Conservation (phyloP, 2,888 invertebrate species). For the Anorthoa munda region DNA sequence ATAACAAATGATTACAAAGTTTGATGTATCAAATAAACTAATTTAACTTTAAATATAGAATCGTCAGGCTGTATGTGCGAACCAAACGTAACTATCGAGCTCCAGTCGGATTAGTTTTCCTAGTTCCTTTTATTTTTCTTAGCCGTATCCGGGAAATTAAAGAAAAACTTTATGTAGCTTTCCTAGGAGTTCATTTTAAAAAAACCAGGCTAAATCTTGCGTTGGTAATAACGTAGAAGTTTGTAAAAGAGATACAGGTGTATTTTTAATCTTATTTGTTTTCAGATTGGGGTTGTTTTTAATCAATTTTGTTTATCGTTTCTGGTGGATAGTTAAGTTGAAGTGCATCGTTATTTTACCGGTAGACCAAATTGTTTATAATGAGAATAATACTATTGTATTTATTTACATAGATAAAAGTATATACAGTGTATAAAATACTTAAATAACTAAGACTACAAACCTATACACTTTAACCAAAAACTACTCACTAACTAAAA, state of each 20-base stretch:
- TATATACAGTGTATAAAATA: too few relatives aligned
- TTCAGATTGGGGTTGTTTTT: slow-evolving; percentile 4
- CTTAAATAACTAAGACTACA: too few relatives aligned
- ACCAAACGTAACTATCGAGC: not conserved
- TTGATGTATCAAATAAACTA: not conserved
- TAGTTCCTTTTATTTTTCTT: slow-evolving; percentile 26
- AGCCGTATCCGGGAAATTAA: slow-evolving; percentile 29
- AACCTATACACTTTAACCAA: too few relatives aligned
- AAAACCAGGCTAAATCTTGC: slow-evolving; percentile 7
- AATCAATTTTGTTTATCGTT: not conserved
- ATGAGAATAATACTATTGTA: too few relatives aligned
- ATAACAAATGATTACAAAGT: too few relatives aligned
- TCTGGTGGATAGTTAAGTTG: too few relatives aligned
- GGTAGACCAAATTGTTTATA: not conserved
- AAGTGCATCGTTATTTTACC: not conserved
- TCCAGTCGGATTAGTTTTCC: not conserved
- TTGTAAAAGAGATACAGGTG: slow-evolving; percentile 17
- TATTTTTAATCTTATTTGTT: slow-evolving; percentile 17
- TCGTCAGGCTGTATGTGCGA: not conserved
- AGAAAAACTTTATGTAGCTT: slow-evolving; percentile 36
- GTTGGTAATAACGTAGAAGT: slow-evolving; percentile 18
- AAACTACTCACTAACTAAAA: too few relatives aligned
- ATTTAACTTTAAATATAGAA: not conserved
- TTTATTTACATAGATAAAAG: too few relatives aligned
- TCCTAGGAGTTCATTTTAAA: slow-evolving; percentile 33